Evolutionary conservation across 2,113 vertebrate genomes (phyloP), one percentile per base, ranked within the genome.

Genomic region (Agapornis roseicollis): DNA sequence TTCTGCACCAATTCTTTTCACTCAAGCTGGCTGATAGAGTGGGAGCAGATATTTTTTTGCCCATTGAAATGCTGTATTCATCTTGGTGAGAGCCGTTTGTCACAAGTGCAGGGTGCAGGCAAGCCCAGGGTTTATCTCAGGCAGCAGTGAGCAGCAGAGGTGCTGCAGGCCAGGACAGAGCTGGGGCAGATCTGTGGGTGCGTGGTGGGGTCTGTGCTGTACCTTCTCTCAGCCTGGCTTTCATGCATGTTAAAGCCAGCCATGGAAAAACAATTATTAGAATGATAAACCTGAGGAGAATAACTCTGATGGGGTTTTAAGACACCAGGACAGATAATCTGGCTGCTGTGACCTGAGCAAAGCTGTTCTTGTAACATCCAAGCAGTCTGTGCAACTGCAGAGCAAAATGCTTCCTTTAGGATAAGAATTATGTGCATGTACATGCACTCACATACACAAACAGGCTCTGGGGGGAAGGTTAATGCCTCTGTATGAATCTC

Each of bases 401-500:
- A 77, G 33, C 37, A 73, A 53, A 90, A 85, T n/a, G 58, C 41
- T 72, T 65, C 27, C 61, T 56, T 88, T 58, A 46, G 71, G 76
- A 7, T 31, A 80, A 73, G 37, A 78, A 90, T 49, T 88, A 49
- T 39, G 31, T 69, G 71, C n/a, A 23, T 44, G n/a, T 69, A 72
- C 65, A 5, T 80, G 76, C 42, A 66, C 71, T 83, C 61, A 55
- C 0, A 0, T 85, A 70, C 76, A 80, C 52, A 88, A 14, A 60
- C 52, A 89, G 39, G 22, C 72, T 82, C 66, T 46, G 44, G 35
- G 64, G 46, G 19, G 42, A 74, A 83, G 72, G 64, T 80, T 89
- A 74, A 74, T 83, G 60, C 69, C 74, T 86, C 64, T 90, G 10
- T 53, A 37, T 44, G 70, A 86, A 74, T 71, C 66, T 80, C 88